Evolutionary conservation across 2,113 vertebrate species (phyloP), one percentile per base, ranked within the genome.

Genomic region (Tupaia tana): DNA sequence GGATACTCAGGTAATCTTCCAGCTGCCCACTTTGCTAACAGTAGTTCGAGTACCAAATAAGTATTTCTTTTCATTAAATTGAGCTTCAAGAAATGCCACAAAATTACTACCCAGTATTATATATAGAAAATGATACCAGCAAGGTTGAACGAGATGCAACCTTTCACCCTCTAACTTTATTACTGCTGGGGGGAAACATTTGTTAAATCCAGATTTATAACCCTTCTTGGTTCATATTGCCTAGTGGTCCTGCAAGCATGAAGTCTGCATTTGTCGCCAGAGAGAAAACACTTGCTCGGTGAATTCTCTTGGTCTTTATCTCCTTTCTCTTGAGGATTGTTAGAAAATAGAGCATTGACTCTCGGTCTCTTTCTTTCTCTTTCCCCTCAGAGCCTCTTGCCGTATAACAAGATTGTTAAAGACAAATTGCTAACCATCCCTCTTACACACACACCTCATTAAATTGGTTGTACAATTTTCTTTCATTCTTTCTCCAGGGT

Each of bases 391-490:
- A 97, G 97, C 90, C 78, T 96, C 91, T 96, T 94, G 90, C 66
- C 71, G 14, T 94, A 77, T 91, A 98, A 94, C 77, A 90, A 97
- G 91, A 98, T 95, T 97, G 90, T 95, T 96, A 98, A 97, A 95
- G 98, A 97, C 93, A 97, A 97, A 97, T 97, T 95, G 97, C 95
- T 96, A 96, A 96, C 95, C 94, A 95, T 95, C 93, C 56, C 88
- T 94, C 97, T 98, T 70, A 64, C 84, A 93, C 87, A 83, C 96
- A 97, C 58, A 98, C 97, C 94, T 97, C 96, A 91, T 97, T 97
- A 97, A 95, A 95, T 27, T 94, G 96, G 95, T 97, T 98, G 96
- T 96, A 97, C 98, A 98, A 97, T 96, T 97, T 97, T 96, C 95
- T 97, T 96, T 97, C 92, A 97, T 96, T 96, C 89, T 97, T 98